Evolutionary conservation across 1,140 invertebrate genomes (phyloP).

Genomic region (Macrotrachela quadricornifera): DNA sequence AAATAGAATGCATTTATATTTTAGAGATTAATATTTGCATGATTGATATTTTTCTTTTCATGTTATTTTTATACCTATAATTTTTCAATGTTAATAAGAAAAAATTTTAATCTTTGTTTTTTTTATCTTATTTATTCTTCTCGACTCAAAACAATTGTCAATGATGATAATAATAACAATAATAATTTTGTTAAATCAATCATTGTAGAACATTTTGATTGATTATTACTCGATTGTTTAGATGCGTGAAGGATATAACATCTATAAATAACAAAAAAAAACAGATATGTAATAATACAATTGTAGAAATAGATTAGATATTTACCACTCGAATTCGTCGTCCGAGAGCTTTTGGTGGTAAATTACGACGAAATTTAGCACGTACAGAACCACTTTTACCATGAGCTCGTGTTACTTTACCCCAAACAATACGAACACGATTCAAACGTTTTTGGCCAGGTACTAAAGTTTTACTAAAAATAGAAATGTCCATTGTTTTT

Average conservation of each 20-base stretch:
- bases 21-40: no score
- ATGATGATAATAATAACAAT: no score
- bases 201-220: no score
- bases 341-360: constrained; percentile 89
- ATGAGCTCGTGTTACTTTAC: constrained; percentile 84
- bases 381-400: constrained; percentile 74
- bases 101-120: no score
- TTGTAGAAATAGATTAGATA: not conserved
- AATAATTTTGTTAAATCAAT: no score
- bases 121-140: no score
- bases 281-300: not conserved
- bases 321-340: constrained; percentile 61
- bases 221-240: not conserved
- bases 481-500: not conserved
- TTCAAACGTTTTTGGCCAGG: constrained; percentile 41
- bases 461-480: constrained; percentile 55
- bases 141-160: no score
- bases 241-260: constrained; percentile 9
- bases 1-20: no score
- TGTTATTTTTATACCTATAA: no score
- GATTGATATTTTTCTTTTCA: no score
- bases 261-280: not conserved
- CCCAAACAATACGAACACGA: constrained; percentile 84
- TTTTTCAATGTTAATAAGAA: no score
- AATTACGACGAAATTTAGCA: constrained; percentile 84